Percentiles rank a stretch among this genome's conserved stretches.
Evolutionary conservation across 2,888 invertebrate genomes (phyloP).

Genomic region (Salticus scenicus): DNA sequence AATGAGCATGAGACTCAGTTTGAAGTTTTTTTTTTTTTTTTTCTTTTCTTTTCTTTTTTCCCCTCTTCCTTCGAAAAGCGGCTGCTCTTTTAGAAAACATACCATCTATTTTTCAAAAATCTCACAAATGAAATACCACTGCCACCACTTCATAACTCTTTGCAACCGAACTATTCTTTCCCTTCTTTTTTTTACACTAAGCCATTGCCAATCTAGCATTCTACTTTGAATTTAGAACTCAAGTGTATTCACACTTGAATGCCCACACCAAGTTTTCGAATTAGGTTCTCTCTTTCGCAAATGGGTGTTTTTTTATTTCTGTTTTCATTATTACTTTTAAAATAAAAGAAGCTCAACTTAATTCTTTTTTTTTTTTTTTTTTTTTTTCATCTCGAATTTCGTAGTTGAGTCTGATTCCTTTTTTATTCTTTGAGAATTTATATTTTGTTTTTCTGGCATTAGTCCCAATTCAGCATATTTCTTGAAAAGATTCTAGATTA

Average conservation of each 20-base stretch:
- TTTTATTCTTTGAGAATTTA: background rate
- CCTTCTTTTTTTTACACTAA: background rate
- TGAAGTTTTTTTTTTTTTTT: no score
- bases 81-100: no score
- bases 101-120: background rate
- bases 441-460: background rate
- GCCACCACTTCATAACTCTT: background rate
- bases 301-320: constrained; percentile 16
- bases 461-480: background rate
- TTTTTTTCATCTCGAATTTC: background rate
- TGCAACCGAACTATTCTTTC: background rate
- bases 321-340: background rate
- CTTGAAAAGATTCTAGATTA: background rate
- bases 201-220: background rate
- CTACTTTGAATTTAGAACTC: constrained; percentile 59
- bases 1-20: no score
- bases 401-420: background rate
- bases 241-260: constrained; percentile 63
- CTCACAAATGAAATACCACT: background rate
- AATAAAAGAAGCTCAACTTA: no score
- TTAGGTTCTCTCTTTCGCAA: constrained; percentile 53
- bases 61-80: no score
- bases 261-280: constrained; percentile 63
- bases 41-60: no score
- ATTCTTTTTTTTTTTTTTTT: no score